These are phyloP conservation scores for Melipona quadrifasciata DNA, from an alignment of 1,140 invertebrate species.

Conservation along the genomic window DNA sequence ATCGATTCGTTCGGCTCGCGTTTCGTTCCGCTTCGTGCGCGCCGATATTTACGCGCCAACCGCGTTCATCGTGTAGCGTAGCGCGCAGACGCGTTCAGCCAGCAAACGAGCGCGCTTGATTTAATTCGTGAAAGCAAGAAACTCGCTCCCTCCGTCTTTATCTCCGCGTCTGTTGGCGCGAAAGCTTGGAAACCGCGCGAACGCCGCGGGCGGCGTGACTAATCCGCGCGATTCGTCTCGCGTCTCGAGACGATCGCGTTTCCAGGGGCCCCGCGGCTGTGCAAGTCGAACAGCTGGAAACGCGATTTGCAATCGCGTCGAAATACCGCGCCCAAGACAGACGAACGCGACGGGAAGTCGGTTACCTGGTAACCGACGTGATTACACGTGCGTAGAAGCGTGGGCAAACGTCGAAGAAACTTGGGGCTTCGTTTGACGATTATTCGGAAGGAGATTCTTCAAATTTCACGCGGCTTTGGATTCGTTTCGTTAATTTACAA, in stretches of 20 bases:
- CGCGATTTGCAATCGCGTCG: slow-evolving; percentile 5
- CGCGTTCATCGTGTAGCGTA: slow-evolving; percentile 20
- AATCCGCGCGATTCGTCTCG: slow-evolving; percentile 27
- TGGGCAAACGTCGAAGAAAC: not conserved
- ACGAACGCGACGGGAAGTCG: not conserved
- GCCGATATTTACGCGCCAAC: slow-evolving; percentile 58
- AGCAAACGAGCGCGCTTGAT: slow-evolving; percentile 29
- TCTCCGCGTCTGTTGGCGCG: not conserved
- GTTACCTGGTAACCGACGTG: not conserved
- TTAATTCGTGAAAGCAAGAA: slow-evolving; percentile 44
- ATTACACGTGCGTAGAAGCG: not conserved
- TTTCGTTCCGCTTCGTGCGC: slow-evolving; percentile 51
- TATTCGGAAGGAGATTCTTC: not conserved
- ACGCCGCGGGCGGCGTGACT: slow-evolving; percentile 17
- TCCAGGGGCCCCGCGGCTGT: not conserved
- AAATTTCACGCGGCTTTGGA: not conserved
- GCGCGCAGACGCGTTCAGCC: not conserved
- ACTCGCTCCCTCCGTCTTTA: not conserved
- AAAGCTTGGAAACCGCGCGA: not conserved
- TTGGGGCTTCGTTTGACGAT: not conserved
- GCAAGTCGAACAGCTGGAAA: slow-evolving; percentile 8
- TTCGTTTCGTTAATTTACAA: not conserved
- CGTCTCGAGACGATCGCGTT: slow-evolving; percentile 10
- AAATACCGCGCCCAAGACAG: slow-evolving; percentile 18
- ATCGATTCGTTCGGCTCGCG: slow-evolving; percentile 59